Evolutionary conservation across 92 coral and sea anemone species (phyloP), one percentile per base, ranked within the genome.

Genomic region (Desmophyllum pertusum): DNA sequence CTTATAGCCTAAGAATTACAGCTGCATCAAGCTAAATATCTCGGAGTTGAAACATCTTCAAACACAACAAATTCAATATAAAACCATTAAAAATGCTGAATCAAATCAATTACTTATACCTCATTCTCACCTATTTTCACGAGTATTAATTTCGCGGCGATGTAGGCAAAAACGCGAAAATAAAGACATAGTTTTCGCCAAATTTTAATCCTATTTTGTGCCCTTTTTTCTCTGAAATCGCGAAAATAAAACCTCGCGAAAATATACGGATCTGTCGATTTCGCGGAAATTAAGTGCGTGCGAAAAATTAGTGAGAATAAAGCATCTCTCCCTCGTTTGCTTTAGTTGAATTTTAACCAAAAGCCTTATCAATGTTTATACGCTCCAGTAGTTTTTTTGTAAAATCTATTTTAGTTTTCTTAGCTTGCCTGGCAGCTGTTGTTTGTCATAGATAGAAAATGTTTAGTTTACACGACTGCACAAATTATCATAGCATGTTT

Each of bases 1-100:
- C 57, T 42, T 61, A 8, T 63, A 17, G 59, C 83, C 83, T 29
- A 1, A 62, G 72, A 78, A 77, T 59, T 50, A 10, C 52, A 67
- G 73, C 10, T 67, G 73, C 25, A 36, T 36, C 11, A 67, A 67
- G 45, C 65, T 59, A 11, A 7, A 25, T 72, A 70, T 21, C 79
- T 18, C 27, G 30, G 30, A 75, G 14, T 75, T 31, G 59, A 50
- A 33, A 75, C 45, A 33, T 33, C 65, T 31, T 42, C 27, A 30
- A 23, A 40, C 19, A 40, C 3, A 59, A 59, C 35, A 59, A 59
- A 59, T 59, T 59, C 65, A 59, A 29, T 29, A 59, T 59, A 59
- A 27, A 7, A 29, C 33, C 30, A 0, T 59, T 42, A 50, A 33
- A 33, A 35, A 74, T 7, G 33, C 10, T 15, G 62, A 15, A 73